A percentile compares a stretch with the other conserved stretches of the same genome.
phyloP scores from a whole-genome alignment of 2,888 invertebrate species.

The Pyrrhia umbra region DNA sequence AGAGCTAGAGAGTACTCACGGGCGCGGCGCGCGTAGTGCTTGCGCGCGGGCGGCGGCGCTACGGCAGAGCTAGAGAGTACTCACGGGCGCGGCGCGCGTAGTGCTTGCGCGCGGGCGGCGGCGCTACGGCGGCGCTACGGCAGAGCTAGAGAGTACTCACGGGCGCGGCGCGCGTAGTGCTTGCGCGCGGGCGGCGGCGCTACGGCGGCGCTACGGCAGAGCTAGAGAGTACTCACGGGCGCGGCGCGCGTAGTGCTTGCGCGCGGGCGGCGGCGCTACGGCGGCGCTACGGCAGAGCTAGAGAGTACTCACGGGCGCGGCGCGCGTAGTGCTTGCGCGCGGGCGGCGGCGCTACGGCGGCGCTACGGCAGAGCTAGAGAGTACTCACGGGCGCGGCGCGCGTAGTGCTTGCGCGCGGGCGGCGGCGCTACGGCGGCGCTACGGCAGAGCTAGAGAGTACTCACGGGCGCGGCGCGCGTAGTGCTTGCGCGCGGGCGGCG shows the following conservation, averaged over 20 bases:
- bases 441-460: too few relatives aligned
- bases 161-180: too few relatives aligned
- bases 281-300: too few relatives aligned
- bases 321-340: conserved; percentile 92
- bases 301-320: too few relatives aligned
- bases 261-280: conserved; percentile 91
- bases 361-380: conserved; percentile 15
- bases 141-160: too few relatives aligned
- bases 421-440: conserved; percentile 72
- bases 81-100: conserved; percentile 59
- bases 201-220: too few relatives aligned
- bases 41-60: conserved; percentile 90
- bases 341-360: conserved; percentile 91
- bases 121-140: too few relatives aligned
- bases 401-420: conserved; percentile 92
- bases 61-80: too few relatives aligned
- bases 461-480: not conserved
- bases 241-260: conserved; percentile 89
- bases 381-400: conserved; percentile 84
- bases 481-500: not conserved
- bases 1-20: too few relatives aligned
- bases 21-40: conserved; percentile 66
- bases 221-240: too few relatives aligned
- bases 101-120: conserved; percentile 7
- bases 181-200: conserved; percentile 20